These are phyloP conservation scores for Sesamia inferens DNA, from an alignment of 2,888 invertebrate species.

Conservation along the genomic window DNA sequence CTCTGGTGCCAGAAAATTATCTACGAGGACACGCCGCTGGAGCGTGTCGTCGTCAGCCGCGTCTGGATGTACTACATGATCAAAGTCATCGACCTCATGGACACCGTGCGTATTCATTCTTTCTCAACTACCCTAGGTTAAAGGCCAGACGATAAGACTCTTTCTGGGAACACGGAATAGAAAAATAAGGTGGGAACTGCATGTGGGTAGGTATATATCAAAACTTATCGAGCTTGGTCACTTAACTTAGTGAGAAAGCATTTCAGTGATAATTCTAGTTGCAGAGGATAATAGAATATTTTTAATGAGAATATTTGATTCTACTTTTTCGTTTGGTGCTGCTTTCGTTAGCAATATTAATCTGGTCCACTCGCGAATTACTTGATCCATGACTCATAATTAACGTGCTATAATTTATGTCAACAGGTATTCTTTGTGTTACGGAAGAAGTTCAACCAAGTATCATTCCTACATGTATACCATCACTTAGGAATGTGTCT, in stretches of 20 bases:
- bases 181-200: too few species aligned
- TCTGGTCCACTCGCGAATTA: background rate
- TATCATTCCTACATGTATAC: conserved; percentile 87
- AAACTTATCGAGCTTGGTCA: too few species aligned
- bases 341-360: too few species aligned
- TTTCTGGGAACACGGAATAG: too few species aligned
- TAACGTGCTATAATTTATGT: conserved; percentile 12
- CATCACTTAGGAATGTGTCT: conserved; percentile 87
- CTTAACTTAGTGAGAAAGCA: too few species aligned
- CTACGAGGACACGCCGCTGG: conserved; percentile 82
- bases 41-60: conserved; percentile 77
- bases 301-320: background rate
- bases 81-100: conserved; percentile 85
- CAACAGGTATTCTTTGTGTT: conserved; percentile 86
- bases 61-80: conserved; percentile 87
- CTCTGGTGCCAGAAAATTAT: conserved; percentile 86
- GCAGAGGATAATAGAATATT: background rate
- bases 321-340: background rate
- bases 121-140: too few species aligned
- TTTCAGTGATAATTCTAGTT: background rate
- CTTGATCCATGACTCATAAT: background rate
- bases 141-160: too few species aligned
- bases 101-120: conserved; percentile 76
- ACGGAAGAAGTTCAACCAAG: conserved; percentile 86
- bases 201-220: too few species aligned